Conservation (phyloP, 2,888 invertebrate species). For the Rhorus exstirpatorius region DNA sequence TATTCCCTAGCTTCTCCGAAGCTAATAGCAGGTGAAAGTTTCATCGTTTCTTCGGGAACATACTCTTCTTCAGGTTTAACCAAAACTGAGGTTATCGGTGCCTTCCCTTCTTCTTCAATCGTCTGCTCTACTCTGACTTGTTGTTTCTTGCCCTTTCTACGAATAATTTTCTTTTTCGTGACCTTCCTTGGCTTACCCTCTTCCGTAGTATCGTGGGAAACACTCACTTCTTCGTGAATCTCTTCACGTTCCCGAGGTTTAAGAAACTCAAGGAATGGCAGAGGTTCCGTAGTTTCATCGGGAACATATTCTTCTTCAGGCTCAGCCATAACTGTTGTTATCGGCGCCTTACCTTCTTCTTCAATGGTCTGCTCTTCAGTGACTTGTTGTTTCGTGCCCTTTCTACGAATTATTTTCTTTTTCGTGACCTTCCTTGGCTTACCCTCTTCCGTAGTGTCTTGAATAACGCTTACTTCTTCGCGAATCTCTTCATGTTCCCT, state of each 20-base stretch:
- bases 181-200: constrained; percentile 79
- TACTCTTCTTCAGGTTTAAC: constrained; percentile 74
- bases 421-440: constrained; percentile 80
- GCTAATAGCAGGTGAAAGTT: constrained; percentile 23
- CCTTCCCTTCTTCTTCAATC: constrained; percentile 86
- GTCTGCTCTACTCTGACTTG: constrained; percentile 85
- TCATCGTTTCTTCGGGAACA: constrained; percentile 58
- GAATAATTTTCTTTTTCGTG: constrained; percentile 80
- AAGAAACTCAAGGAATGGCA: constrained; percentile 44
- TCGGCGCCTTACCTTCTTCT: constrained; percentile 84
- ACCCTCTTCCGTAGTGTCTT: constrained; percentile 73
- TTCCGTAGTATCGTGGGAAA: constrained; percentile 83
- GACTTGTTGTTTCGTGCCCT: constrained; percentile 84
- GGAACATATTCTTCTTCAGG: constrained; percentile 74
- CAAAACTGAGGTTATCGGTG: constrained; percentile 78
- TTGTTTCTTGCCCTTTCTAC: constrained; percentile 78
- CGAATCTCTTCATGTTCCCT: constrained; percentile 76
- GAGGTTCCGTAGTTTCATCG: constrained; percentile 42
- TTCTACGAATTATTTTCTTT: constrained; percentile 83
- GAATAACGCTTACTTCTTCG: constrained; percentile 75
- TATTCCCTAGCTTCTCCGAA: constrained; percentile 81
- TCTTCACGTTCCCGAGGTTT: constrained; percentile 68
- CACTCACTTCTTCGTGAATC: constrained; percentile 72
- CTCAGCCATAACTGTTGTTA: constrained; percentile 81
- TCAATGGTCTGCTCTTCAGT: constrained; percentile 85